These are phyloP conservation scores for Hydractinia echinata DNA, from an alignment of 30 jellyfish, hydroid and myxozoan genomes.

Conservation along the genomic window DNA sequence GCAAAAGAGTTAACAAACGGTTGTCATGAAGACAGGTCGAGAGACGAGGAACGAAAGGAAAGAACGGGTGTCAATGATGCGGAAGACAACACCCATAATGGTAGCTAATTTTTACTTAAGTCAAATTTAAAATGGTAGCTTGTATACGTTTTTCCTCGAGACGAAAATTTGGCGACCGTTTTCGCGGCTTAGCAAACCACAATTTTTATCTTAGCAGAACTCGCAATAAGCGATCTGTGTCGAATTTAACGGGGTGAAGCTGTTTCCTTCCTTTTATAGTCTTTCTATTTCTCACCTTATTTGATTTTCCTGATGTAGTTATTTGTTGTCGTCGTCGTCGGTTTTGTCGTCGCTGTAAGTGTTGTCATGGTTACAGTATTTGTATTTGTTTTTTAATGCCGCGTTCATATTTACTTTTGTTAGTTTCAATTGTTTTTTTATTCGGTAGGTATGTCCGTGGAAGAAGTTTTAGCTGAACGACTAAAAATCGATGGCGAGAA, in stretches of 20 bases:
- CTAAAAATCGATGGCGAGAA: slow-evolving; percentile 18
- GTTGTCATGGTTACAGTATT: no score
- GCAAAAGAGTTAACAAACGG: neutral
- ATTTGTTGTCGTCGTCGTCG: no score
- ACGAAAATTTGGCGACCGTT: no score
- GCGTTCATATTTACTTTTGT: neutral
- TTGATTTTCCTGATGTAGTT: no score
- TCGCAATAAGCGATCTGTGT: no score
- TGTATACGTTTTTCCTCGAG: no score
- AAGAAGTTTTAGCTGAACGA: slow-evolving; percentile 31
- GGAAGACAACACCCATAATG: neutral
- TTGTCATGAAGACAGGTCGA: neutral
- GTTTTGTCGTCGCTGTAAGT: no score
- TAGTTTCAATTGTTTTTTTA: neutral
- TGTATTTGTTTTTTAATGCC: neutral
- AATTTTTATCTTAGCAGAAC: no score
- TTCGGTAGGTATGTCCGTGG: slow-evolving; percentile 25
- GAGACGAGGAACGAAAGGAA: slow-evolving; percentile 13
- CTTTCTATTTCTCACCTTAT: no score
- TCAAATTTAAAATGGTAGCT: neutral
- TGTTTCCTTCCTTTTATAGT: no score
- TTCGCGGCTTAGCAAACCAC: no score
- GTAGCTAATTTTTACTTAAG: neutral
- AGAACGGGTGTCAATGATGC: neutral
- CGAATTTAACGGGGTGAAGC: no score